phyloP scores from a whole-genome alignment of 1,140 invertebrate species.

The Colletes gigas region DNA sequence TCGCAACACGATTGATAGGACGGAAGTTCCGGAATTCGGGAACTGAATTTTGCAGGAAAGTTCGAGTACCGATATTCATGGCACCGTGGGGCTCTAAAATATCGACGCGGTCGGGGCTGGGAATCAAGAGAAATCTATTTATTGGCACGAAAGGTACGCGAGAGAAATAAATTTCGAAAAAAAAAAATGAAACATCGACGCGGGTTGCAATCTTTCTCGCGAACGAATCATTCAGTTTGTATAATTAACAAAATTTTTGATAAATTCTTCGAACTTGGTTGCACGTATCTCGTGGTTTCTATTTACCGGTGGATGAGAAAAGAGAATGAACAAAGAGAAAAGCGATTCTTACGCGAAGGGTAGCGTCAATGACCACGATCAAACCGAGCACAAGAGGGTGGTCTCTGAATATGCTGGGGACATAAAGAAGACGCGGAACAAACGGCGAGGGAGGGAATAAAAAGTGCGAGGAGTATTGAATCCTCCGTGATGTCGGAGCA shows the following conservation, averaged over 20 bases:
- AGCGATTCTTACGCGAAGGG: neutral
- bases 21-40: neutral
- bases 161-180: neutral
- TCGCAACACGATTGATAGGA: conserved; percentile 7
- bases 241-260: no score
- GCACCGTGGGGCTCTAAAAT: neutral
- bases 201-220: no score
- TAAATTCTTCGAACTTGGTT: neutral
- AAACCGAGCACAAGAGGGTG: neutral
- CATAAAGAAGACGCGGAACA: conserved; percentile 5
- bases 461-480: conserved; percentile 27
- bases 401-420: conserved; percentile 6
- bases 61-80: conserved; percentile 3
- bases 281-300: neutral
- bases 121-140: conserved; percentile 1
- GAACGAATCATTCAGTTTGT: no score
- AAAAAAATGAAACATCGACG: no score
- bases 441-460: neutral
- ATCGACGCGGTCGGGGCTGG: neutral
- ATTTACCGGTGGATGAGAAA: neutral
- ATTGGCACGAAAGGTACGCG: neutral
- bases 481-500: conserved; percentile 12
- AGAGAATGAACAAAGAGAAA: neutral
- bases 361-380: conserved; percentile 19
- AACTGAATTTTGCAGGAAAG: conserved; percentile 18